Percentiles rank a stretch among this genome's conserved stretches.
Conservation (phyloP, 2,797 vertebrate species). For the Galagoides demidoff region DNA sequence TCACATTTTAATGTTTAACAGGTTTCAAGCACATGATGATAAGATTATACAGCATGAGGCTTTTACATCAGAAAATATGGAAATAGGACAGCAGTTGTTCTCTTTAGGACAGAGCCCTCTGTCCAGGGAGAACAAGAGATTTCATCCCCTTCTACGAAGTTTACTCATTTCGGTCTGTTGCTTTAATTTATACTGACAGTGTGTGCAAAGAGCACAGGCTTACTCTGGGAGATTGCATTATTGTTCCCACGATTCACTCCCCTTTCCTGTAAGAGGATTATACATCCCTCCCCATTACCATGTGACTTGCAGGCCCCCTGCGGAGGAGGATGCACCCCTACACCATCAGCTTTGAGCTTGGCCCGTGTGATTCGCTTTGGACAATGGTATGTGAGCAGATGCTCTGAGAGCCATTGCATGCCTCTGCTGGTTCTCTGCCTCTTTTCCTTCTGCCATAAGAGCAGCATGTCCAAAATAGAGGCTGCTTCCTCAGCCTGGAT, state of each 20-base stretch:
- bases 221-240: slow-evolving; percentile 51
- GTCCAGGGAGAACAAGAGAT: slow-evolving; percentile 48
- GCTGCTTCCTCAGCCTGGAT: slow-evolving; percentile 25
- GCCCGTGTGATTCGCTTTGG: neutral
- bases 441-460: slow-evolving; percentile 16
- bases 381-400: slow-evolving; percentile 41
- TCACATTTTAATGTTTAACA: slow-evolving; percentile 36
- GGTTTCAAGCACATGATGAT: slow-evolving; percentile 32
- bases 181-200: slow-evolving; percentile 63
- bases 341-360: neutral
- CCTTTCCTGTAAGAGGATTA: slow-evolving; percentile 64
- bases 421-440: neutral
- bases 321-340: neutral
- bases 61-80: slow-evolving; percentile 49
- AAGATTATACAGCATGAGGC: slow-evolving; percentile 22
- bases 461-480: neutral
- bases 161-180: slow-evolving; percentile 49
- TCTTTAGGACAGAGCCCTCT: slow-evolving; percentile 26
- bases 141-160: slow-evolving; percentile 46
- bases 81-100: slow-evolving; percentile 29
- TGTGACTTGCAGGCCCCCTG: slow-evolving; percentile 21
- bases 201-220: slow-evolving; percentile 46
- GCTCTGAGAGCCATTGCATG: slow-evolving; percentile 18
- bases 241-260: neutral
- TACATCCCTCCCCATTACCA: neutral